Percentiles rank a stretch among this genome's conserved stretches.
Evolutionary conservation across 2,888 invertebrate genomes (phyloP).

Genomic region (Vanessa cardui): DNA sequence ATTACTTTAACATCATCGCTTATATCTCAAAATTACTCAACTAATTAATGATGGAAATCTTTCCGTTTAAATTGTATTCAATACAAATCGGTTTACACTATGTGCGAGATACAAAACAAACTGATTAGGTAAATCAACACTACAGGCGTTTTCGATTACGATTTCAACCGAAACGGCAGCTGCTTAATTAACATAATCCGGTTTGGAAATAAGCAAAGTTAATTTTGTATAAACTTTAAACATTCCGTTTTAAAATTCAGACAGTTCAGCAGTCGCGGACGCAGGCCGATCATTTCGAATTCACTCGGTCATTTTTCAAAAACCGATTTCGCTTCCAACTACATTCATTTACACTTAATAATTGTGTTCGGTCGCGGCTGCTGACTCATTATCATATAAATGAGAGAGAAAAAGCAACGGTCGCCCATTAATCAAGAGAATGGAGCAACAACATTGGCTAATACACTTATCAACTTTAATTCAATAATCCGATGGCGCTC

Average conservation of each 20-base stretch:
- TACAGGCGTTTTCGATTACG: constrained; percentile 63
- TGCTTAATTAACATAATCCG: constrained; percentile 68
- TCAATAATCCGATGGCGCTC: constrained; percentile 74
- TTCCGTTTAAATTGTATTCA: constrained; percentile 36
- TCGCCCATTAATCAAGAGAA: constrained; percentile 77
- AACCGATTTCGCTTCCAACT: constrained; percentile 63
- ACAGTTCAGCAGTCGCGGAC: constrained; percentile 48
- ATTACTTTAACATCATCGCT: neutral
- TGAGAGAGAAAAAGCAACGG: constrained; percentile 80
- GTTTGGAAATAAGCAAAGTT: constrained; percentile 64
- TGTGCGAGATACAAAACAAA: constrained; percentile 56
- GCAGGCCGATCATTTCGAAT: constrained; percentile 52
- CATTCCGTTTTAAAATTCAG: constrained; percentile 53
- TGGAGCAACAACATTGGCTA: constrained; percentile 79
- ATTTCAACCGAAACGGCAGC: constrained; percentile 60
- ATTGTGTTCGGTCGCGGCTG: constrained; percentile 71
- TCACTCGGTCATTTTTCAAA: constrained; percentile 56
- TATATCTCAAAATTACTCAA: neutral
- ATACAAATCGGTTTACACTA: constrained; percentile 44
- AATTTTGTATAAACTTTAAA: constrained; percentile 63
- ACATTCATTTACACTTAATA: constrained; percentile 74
- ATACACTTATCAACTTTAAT: constrained; percentile 83
- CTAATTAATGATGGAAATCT: neutral
- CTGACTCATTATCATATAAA: constrained; percentile 80
- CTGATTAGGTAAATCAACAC: constrained; percentile 69